Evolutionary conservation across 1,140 invertebrate species (phyloP).

Genomic region (Sycophaga agraensis): DNA sequence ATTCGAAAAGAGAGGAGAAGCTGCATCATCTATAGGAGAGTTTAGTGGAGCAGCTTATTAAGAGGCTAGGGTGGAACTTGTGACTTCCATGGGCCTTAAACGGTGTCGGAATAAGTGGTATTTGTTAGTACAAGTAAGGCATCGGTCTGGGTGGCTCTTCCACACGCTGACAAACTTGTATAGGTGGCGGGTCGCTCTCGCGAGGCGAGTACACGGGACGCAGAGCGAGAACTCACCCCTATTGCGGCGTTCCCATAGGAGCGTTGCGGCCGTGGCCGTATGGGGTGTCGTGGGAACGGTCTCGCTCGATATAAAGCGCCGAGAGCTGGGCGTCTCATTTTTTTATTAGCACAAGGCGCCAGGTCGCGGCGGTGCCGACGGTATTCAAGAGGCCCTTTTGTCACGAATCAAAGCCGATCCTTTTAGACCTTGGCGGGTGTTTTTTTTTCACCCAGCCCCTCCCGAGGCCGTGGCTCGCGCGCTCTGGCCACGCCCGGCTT

Average conservation of each 20-base stretch:
- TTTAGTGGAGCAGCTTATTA: too few species aligned
- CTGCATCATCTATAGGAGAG: too few species aligned
- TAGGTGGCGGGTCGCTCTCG: constrained; percentile 22
- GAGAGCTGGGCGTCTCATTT: constrained; percentile 3
- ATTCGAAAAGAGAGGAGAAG: too few species aligned
- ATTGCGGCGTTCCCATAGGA: constrained; percentile 47
- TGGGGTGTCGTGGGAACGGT: constrained; percentile 51
- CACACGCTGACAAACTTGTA: constrained; percentile 1
- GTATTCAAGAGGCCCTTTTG: constrained; percentile 39
- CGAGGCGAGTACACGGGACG: not conserved
- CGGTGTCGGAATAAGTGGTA: not conserved
- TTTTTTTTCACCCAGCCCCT: not conserved
- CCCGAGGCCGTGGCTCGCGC: constrained; percentile 3
- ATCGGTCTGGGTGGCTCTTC: constrained; percentile 30
- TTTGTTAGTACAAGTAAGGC: constrained; percentile 3
- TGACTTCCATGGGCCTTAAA: too few species aligned
- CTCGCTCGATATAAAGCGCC: constrained; percentile 44
- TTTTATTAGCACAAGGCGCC: constrained; percentile 26
- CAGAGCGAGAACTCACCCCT: constrained; percentile 44
- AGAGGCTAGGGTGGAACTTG: too few species aligned
- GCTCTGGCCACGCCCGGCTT: not conserved
- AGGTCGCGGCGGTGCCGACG: constrained; percentile 31
- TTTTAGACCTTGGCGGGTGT: not conserved
- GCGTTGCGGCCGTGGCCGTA: constrained; percentile 14
- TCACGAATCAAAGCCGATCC: constrained; percentile 29